These are phyloP conservation scores for Eospalax fontanierii DNA, from an alignment of 2,797 vertebrate species.

Conservation along the genomic window DNA sequence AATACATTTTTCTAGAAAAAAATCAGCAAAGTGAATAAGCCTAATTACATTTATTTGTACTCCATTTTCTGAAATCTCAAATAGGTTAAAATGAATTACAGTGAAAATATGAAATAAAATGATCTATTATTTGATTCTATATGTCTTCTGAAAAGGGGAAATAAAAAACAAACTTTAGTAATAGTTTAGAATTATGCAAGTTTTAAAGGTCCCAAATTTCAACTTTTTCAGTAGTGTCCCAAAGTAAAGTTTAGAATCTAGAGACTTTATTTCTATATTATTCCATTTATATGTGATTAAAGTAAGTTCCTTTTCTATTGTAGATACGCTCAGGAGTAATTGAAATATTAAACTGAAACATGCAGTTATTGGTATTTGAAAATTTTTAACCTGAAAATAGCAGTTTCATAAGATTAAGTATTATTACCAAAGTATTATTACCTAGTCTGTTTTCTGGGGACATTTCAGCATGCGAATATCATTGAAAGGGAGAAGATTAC, in stretches of 20 bases:
- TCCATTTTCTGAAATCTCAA: neutral
- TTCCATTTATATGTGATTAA: neutral
- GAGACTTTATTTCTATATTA: neutral
- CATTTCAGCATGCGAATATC: neutral
- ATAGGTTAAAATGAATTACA: neutral
- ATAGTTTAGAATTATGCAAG: neutral
- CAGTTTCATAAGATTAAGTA: neutral
- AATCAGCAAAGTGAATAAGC: neutral
- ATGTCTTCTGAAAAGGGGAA: neutral
- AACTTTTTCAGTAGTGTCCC: neutral
- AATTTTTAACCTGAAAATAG: constrained; percentile 30
- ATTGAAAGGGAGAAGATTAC: neutral
- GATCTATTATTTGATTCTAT: neutral
- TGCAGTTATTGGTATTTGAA: neutral
- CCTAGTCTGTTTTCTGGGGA: neutral
- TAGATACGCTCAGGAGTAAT: neutral
- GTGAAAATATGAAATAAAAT: neutral
- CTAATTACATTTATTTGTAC: neutral
- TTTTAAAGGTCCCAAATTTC: neutral
- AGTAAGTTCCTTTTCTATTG: neutral
- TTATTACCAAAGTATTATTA: neutral
- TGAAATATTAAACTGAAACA: constrained; percentile 35
- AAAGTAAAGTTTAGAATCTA: neutral
- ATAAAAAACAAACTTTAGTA: neutral
- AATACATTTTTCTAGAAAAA: constrained; percentile 29